Conservation (phyloP, 1,140 invertebrate species). For the Antheraea mylitta region DNA sequence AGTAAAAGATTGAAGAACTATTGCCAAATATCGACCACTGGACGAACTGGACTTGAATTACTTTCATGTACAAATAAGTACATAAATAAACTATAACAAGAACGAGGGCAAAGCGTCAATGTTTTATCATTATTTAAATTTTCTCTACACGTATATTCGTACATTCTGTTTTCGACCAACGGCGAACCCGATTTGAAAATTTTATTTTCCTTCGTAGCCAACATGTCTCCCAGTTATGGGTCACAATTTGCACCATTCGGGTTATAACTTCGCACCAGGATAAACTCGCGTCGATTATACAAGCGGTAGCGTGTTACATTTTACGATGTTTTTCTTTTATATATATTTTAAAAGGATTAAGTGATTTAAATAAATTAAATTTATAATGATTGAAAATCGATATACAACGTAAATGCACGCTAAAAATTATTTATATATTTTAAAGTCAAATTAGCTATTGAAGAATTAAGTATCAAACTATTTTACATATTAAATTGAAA, state of each 20-base stretch:
- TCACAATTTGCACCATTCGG: slow-evolving; percentile 63
- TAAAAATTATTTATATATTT: too few relatives aligned
- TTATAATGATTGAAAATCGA: too few relatives aligned
- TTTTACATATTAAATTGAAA: too few relatives aligned
- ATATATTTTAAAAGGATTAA: background rate
- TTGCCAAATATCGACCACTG: too few relatives aligned
- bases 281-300: slow-evolving; percentile 11
- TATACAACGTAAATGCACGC: too few relatives aligned
- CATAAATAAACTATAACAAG: background rate
- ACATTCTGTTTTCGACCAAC: slow-evolving; percentile 24
- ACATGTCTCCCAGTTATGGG: slow-evolving; percentile 60
- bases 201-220: slow-evolving; percentile 47
- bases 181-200: slow-evolving; percentile 46
- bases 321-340: too few relatives aligned
- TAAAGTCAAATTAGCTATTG: too few relatives aligned
- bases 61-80: too few relatives aligned
- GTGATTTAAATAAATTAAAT: too few relatives aligned
- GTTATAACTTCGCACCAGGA: slow-evolving; percentile 43
- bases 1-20: too few relatives aligned
- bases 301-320: background rate
- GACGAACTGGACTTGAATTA: too few relatives aligned
- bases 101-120: background rate
- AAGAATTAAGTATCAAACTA: too few relatives aligned
- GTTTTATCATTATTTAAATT: background rate
- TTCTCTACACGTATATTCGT: slow-evolving; percentile 4